Base-by-base conservation (phyloP, 64 coral and sea anemone genomes). In the Montipora capricornis region DNA sequence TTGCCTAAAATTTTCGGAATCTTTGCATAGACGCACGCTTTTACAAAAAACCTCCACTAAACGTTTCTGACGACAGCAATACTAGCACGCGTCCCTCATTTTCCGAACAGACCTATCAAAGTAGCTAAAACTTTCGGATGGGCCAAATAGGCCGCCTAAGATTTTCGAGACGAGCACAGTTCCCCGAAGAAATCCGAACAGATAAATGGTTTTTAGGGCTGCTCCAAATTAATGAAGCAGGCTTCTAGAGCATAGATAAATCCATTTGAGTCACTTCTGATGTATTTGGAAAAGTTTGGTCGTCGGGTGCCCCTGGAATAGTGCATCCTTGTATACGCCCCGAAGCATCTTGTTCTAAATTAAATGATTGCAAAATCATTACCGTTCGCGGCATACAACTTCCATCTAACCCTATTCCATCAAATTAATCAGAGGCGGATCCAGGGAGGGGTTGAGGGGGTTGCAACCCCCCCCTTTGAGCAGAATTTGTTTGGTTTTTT, bases 21-120 rank as follows among this genome's bases (percentile, higher is more conserved):
- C 71, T 44, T 74, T 74, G 4, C 26, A 74, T 74, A 74, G 71
- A 74, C 5, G 71, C 71, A 74, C 37, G 71, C 71, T 74, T 74
- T 74, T 74, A 74, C 71, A 74, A 44, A 74, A 74, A 10, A 8
- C n/a, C 37, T 74, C 71, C 26, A 19, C 71, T 74, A 74, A 74
- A 74, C 20, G 5, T 74, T 74, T 74, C 71, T 22, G 20, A 71
- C 68, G 68, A 71, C 68, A 71, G 68, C 68, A 22, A 71, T 71
- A 14, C 68, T 71, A 71, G 68, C 68, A 71, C 68, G 1, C 7
- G 68, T 71, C 11, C 16, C 9, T 15, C 68, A 15, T 19, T 71
- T 71, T 71, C 14, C 68, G 5, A 71, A 71, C 68, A 71, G 68
- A 71, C 68, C 68, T 71, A 19, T 37, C 37, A 71, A 71, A 5